phyloP scores from a whole-genome alignment of 2,113 vertebrate genomes.

The Cryptotis parvus region DNA sequence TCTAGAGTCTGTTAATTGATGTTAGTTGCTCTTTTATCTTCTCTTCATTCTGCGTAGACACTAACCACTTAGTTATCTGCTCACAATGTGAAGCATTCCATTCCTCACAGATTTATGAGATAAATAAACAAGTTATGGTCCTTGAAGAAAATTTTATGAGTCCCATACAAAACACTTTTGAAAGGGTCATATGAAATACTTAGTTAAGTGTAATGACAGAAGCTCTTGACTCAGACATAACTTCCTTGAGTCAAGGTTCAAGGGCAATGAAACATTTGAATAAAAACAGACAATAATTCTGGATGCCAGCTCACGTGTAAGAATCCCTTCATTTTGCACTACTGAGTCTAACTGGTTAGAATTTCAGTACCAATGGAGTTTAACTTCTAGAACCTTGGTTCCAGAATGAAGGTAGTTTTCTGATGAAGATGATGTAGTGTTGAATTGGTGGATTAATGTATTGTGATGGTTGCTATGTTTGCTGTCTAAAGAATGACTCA shows the following conservation, averaged over 20 bases:
- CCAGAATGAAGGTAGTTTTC: conserved; percentile 57
- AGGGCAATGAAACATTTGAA: neutral
- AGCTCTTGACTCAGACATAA: neutral
- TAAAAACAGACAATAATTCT: neutral
- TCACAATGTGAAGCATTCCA: neutral
- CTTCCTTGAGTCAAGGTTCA: neutral
- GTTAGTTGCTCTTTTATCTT: neutral
- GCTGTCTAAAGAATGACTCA: conserved; percentile 72
- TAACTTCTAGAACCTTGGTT: conserved; percentile 9
- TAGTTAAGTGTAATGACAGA: neutral
- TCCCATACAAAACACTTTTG: neutral
- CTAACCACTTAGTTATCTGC: neutral
- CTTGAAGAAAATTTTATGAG: neutral
- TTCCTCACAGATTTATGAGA: neutral
- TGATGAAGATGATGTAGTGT: conserved; percentile 8
- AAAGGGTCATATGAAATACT: neutral
- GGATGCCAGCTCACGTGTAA: neutral
- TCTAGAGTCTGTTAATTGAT: neutral
- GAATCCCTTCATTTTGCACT: neutral
- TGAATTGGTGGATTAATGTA: conserved; percentile 66
- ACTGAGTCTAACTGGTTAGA: neutral
- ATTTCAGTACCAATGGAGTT: neutral
- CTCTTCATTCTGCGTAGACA: neutral
- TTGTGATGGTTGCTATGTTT: conserved; percentile 68
- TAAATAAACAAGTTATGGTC: conserved; percentile 27